Percentiles rank a stretch among this genome's conserved stretches.
phyloP scores from a whole-genome alignment of 2,888 invertebrate genomes.

The Carpatolechia fugitivella region DNA sequence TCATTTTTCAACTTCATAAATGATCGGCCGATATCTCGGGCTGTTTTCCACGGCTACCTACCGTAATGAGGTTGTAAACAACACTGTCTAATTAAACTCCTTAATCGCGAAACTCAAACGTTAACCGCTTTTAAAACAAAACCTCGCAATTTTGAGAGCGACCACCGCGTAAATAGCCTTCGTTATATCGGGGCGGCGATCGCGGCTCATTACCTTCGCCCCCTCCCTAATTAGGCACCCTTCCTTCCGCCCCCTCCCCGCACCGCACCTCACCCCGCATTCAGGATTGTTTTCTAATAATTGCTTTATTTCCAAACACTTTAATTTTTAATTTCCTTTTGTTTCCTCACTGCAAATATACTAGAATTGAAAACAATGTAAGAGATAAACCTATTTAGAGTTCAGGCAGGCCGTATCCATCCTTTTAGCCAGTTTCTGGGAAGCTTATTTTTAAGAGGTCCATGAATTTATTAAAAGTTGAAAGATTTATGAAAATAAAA shows the following conservation, averaged over 20 bases:
- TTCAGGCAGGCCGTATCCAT: background rate
- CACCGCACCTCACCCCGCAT: slow-evolving; percentile 34
- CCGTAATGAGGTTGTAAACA: slow-evolving; percentile 79
- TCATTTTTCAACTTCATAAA: slow-evolving; percentile 75
- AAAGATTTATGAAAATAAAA: background rate
- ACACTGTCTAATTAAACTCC: slow-evolving; percentile 78
- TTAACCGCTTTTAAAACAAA: slow-evolving; percentile 78
- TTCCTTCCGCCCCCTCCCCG: slow-evolving; percentile 44
- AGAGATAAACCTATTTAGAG: no score
- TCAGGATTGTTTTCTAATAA: slow-evolving; percentile 76
- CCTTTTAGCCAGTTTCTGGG: background rate
- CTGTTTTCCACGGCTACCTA: slow-evolving; percentile 58
- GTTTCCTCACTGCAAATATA: background rate
- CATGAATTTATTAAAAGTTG: slow-evolving; percentile 10
- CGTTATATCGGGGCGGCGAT: slow-evolving; percentile 77
- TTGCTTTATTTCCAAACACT: slow-evolving; percentile 66
- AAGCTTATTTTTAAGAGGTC: background rate
- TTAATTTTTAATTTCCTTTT: slow-evolving; percentile 6
- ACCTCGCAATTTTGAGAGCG: slow-evolving; percentile 75
- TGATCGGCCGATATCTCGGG: slow-evolving; percentile 71
- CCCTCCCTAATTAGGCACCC: slow-evolving; percentile 73
- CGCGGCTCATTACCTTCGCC: slow-evolving; percentile 77
- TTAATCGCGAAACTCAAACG: slow-evolving; percentile 79
- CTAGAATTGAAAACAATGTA: no score
- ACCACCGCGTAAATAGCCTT: slow-evolving; percentile 75